Evolutionary conservation across 2,888 invertebrate species (phyloP).

Genomic region (Resseliella maxima): DNA sequence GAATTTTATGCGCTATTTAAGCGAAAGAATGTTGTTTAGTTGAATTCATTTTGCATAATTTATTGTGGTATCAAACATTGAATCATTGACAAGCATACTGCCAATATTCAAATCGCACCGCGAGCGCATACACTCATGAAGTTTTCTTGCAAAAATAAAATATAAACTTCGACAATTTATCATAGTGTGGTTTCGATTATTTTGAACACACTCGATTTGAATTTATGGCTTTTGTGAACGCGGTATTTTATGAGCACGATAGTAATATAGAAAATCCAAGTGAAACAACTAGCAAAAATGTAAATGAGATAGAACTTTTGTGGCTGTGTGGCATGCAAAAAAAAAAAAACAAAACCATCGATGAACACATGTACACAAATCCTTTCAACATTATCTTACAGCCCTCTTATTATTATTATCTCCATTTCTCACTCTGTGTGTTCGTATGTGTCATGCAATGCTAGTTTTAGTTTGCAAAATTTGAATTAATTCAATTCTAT

Average conservation of each 20-base stretch:
- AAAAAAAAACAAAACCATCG: background rate
- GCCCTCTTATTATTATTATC: background rate
- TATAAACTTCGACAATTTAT: conserved; percentile 5
- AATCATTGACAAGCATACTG: conserved; percentile 6
- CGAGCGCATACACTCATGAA: background rate
- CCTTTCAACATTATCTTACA: background rate
- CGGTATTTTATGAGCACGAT: background rate
- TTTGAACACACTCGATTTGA: conserved; percentile 33
- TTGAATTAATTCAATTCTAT: background rate
- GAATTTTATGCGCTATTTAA: background rate
- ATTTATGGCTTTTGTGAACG: background rate
- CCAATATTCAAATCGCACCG: background rate
- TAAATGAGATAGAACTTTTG: background rate
- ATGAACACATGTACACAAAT: conserved; percentile 40
- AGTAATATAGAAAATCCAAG: background rate
- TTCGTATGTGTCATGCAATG: background rate
- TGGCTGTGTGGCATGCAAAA: background rate
- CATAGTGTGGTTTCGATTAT: conserved; percentile 34
- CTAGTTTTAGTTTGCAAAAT: background rate
- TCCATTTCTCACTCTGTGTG: background rate
- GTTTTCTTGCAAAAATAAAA: background rate
- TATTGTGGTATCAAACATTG: background rate
- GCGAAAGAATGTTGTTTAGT: conserved; percentile 19
- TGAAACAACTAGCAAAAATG: conserved; percentile 31
- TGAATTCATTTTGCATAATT: background rate